These are phyloP conservation scores for Oncorhynchus masou DNA, from an alignment of 2,113 vertebrate genomes.

Conservation along the genomic window DNA sequence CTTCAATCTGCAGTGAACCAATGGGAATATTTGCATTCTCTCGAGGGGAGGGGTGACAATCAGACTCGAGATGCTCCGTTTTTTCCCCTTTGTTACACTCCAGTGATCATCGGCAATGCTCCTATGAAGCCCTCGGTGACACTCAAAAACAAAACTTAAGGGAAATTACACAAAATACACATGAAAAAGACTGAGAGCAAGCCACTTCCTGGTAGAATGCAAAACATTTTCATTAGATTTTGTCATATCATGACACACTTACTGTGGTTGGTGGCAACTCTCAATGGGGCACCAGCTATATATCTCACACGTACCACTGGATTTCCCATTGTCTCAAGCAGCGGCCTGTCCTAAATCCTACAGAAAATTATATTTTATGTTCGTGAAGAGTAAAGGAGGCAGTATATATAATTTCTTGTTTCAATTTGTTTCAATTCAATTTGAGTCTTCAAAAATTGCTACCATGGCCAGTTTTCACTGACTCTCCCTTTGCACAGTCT, in stretches of 20 bases:
- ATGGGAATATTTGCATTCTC: no score
- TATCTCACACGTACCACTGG: conserved; percentile 86
- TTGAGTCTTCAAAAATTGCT: neutral
- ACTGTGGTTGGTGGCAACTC: conserved; percentile 49
- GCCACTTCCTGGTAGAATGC: neutral
- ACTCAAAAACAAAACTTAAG: conserved; percentile 4
- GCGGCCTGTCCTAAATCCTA: conserved; percentile 84
- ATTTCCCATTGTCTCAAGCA: conserved; percentile 69
- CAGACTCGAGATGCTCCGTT: no score
- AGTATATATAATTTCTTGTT: neutral
- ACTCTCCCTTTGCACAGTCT: conserved; percentile 79
- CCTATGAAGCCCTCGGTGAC: conserved; percentile 65
- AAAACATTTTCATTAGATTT: no score
- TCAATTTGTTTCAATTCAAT: neutral
- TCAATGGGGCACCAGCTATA: conserved; percentile 91
- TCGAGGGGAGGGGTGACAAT: no score
- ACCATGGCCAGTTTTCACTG: conserved; percentile 71
- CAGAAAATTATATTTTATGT: neutral
- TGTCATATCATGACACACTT: conserved; percentile 14
- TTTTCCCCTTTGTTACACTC: no score
- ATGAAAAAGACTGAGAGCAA: neutral
- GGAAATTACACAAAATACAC: neutral
- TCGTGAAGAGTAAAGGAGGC: neutral
- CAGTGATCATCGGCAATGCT: no score
- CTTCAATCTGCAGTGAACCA: no score